Base-by-base conservation (phyloP, 2,797 vertebrate genomes). In the Xerus rutilus region DNA sequence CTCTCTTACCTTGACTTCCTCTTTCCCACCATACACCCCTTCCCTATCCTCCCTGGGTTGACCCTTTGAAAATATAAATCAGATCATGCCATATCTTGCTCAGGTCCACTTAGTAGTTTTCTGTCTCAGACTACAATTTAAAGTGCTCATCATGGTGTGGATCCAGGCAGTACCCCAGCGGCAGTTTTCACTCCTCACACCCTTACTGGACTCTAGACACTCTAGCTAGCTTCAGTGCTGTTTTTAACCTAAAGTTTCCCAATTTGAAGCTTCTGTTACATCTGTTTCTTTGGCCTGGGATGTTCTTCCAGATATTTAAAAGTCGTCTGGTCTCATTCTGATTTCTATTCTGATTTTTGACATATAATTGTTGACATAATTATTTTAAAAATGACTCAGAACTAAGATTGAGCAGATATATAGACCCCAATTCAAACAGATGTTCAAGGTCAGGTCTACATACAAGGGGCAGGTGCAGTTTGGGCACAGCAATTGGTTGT, bases 341-440 rank as follows among this genome's bases (percentile, higher is more conserved):
- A 72, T 81, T 82, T 32, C 9, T 62, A 25, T 21, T 62, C 59
- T 25, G 23, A 69, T 39, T 49, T 52, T 65, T 94, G 62, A 54
- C n/a, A 81, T 0, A 2, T n/a, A 84, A 6, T 59, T 59, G 30
- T 91, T 86, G n/a, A 73, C 73, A 13, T 25, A 76, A 73, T 82
- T 88, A 3, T 76, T 96, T 62, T 32, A 82, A 78, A 77, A 81
- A 70, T n/a, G 11, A 81, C 86, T 92, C 21, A 6, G 39, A 82
- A 84, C 5, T 90, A 45, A 84, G 54, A 57, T 73, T 65, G 47
- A 32, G 39, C 28, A 76, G 52, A 32, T 67, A 14, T 12, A 79
- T n/a, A 83, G 73, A 86, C 64, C n/a, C 49, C 15, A 47, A 86
- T 92, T 95, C 39, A 74, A 90, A 72, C n/a, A 89, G 45, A 69